Conservation (phyloP, 2,888 invertebrate species). For the Aelia acuminata region DNA sequence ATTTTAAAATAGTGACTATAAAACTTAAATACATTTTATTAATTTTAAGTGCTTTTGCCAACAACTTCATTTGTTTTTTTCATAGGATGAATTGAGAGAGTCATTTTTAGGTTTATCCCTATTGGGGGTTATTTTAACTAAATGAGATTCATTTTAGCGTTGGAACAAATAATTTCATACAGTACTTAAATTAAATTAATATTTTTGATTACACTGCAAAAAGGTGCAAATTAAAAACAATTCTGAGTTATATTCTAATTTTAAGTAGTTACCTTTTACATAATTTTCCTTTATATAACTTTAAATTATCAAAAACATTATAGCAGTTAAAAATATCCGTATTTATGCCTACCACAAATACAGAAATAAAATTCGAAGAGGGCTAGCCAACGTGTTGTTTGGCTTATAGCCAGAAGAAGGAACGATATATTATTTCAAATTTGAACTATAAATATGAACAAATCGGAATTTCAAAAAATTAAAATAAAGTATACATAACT, state of each 20-base stretch:
- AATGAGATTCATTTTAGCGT: not conserved
- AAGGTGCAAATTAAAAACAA: not conserved
- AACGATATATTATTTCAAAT: slow-evolving; percentile 3
- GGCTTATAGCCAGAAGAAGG: not conserved
- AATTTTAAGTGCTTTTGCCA: too few species aligned
- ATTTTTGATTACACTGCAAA: not conserved
- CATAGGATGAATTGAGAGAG: too few species aligned
- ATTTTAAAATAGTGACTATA: too few species aligned
- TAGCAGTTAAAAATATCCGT: slow-evolving; percentile 28
- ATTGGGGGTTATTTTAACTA: not conserved
- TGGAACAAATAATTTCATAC: not conserved
- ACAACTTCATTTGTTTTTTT: too few species aligned
- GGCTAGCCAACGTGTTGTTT: slow-evolving; percentile 24
- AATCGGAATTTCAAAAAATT: not conserved
- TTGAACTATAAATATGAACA: slow-evolving; percentile 15
- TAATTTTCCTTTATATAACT: not conserved
- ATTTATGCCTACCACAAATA: slow-evolving; percentile 32
- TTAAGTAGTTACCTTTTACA: not conserved
- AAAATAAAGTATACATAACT: not conserved
- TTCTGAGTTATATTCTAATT: not conserved
- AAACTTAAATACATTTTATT: too few species aligned
- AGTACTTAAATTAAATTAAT: not conserved
- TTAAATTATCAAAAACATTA: not conserved
- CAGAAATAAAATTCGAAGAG: slow-evolving; percentile 25
- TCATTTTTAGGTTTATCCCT: not conserved